Base-by-base conservation (phyloP, 2,797 vertebrate genomes). In the Cirrhinus molitorella region DNA sequence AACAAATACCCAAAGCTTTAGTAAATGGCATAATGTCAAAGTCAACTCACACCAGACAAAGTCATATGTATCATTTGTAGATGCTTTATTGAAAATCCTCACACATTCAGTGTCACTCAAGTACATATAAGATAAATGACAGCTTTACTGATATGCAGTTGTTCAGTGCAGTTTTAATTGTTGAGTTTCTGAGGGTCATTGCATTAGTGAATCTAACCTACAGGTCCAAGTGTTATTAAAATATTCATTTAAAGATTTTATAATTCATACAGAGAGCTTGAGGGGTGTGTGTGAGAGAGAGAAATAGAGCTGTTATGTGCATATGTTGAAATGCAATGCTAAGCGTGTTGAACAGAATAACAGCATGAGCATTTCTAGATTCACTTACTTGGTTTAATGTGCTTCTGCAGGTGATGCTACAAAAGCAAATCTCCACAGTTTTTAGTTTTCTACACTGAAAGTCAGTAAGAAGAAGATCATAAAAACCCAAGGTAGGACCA, bases 51-150 rank as follows among this genome's bases (percentile, higher is more conserved):
- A 75, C 21, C 72, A 25, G 21, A 47, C 40, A n/a, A 0, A 19
- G 75, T 13, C 19, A 9, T 2, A 21, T 31, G n/a, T 28, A 5
- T 11, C 12, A 25, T 0, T n/a, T n/a, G 6, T n/a, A 55, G 13
- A 37, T 25, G 34, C 73, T 75, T 75, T 59, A 75, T 59, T 75
- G 9, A 75, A 34, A 43, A 59, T 59, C 72, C 23, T 57, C 9
- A 40, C 74, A 63, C 25, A n/a, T 37, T 37, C 45, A 49, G 16
- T 31, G 12, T 47, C 17, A 17, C 43, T 71, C 43, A 59, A 75
- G 25, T 21, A 74, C 66, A 68, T 34, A 34, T 34, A 34, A 14
- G 13, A 19, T 43, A 23, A 76, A 59, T 43, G 5, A 1, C 37
- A 59, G 21, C 21, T 40, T 40, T 16, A 34, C 19, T 73, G 19